Conservation (phyloP, 2,113 vertebrate genomes). For the Gallinago jamesoni region DNA sequence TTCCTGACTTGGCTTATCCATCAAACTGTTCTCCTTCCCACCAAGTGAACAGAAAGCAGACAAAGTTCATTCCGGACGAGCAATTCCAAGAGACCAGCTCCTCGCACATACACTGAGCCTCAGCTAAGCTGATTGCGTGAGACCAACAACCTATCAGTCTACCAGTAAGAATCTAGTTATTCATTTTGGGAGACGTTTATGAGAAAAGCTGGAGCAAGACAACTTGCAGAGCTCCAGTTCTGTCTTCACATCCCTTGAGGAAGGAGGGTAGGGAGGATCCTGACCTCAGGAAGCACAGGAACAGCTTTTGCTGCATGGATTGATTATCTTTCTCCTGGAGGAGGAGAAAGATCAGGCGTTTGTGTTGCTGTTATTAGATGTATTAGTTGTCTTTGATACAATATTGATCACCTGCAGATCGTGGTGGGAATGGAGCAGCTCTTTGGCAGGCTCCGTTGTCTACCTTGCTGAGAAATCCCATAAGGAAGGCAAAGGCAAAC, state of each 20-base stretch:
- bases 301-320: background rate
- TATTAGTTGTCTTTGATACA: background rate
- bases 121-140: background rate
- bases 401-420: background rate
- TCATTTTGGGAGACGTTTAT: background rate
- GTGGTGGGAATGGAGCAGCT: background rate
- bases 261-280: background rate
- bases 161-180: background rate
- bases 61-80: background rate
- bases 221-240: background rate
- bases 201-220: background rate
- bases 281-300: background rate
- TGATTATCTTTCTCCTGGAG: background rate
- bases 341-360: background rate
- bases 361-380: background rate
- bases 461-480: background rate
- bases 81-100: background rate
- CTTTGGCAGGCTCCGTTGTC: background rate
- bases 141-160: background rate
- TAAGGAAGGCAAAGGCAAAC: background rate
- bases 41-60: background rate
- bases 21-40: background rate
- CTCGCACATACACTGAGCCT: background rate
- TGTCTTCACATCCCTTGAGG: background rate
- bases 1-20: background rate